Conservation (phyloP, 2,888 invertebrate genomes). For the Xiphydria camelus region DNA sequence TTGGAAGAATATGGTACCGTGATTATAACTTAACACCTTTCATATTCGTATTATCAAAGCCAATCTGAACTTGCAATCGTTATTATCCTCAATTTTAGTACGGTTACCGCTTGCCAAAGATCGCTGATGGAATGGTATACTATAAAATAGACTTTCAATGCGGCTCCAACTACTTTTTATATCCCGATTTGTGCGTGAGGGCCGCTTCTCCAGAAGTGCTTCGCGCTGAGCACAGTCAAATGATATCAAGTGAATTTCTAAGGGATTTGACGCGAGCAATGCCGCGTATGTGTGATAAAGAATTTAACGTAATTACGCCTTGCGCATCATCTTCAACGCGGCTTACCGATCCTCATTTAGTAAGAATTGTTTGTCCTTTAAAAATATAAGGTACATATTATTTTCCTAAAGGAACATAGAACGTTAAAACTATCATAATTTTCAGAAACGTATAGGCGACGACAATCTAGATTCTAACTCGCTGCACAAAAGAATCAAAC, state of each 20-base stretch:
- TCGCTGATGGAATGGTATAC: slow-evolving; percentile 34
- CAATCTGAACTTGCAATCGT: not conserved
- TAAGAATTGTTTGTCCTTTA: no score
- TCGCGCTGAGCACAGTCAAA: not conserved
- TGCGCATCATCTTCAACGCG: no score
- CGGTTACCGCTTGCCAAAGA: slow-evolving; percentile 48
- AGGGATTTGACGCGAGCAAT: slow-evolving; percentile 26
- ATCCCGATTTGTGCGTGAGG: slow-evolving; percentile 44
- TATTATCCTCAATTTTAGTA: slow-evolving; percentile 36
- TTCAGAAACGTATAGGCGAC: no score
- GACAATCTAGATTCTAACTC: no score
- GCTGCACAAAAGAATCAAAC: not conserved
- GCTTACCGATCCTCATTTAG: no score
- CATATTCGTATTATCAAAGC: not conserved
- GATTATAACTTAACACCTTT: not conserved
- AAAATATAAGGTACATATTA: no score
- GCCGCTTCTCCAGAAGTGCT: slow-evolving; percentile 24
- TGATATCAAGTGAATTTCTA: no score
- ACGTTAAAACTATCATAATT: no score
- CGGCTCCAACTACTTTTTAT: slow-evolving; percentile 32
- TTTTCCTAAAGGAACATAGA: no score
- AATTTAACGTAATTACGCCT: no score
- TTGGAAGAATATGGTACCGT: slow-evolving; percentile 54
- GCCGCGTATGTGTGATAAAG: slow-evolving; percentile 28
- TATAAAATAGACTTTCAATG: slow-evolving; percentile 45